Evolutionary conservation across 1,140 invertebrate genomes (phyloP), one percentile per base, ranked within the genome.

Genomic region (Zaprionus capensis): DNA sequence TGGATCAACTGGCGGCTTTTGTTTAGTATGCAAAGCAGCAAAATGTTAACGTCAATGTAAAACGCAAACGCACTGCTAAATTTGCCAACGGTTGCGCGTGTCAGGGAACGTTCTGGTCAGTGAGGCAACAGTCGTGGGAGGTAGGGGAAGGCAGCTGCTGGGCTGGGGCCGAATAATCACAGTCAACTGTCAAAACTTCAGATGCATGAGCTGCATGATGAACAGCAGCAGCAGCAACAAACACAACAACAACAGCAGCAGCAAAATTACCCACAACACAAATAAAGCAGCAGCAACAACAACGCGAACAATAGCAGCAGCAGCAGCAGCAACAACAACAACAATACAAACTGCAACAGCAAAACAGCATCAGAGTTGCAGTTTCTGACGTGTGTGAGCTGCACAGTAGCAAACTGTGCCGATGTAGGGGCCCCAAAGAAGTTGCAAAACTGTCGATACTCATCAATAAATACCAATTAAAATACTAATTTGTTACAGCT

Each of bases 101-200:
- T 26, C 24, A 20, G 53, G 22, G 49, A 17, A 49, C 20, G 5
- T n/a, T 44, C 41, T 44, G n/a, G 34, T 26, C 15, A 7, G n/a
- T n/a, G 26, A n/a, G n/a, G n/a, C n/a, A n/a, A n/a, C n/a, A n/a
- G 36, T 11, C n/a, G 53, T 24, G 41, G 12, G 31, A 34, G 58
- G 5, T 7, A 6, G 14, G 36, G 15, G 36, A 5, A 64, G 2
- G 38, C 24, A 61, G 68, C 28, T n/a, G 44, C 20, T 36, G 62
- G 17, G 49, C n/a, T 34, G 58, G 26, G 44, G 34, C 59, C 36
- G 49, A 67, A 70, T 87, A 87, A 87, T 87, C 85, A 87, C 84
- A 87, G 84, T 84, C 80, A 88, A 88, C 84, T 87, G 84, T 87
- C 84, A 84, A 87, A 87, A 87, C 84, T 87, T 84, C 71, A 75